Base-by-base conservation (phyloP, 2,113 vertebrate genomes). In the Trochalopteron elliotii region DNA sequence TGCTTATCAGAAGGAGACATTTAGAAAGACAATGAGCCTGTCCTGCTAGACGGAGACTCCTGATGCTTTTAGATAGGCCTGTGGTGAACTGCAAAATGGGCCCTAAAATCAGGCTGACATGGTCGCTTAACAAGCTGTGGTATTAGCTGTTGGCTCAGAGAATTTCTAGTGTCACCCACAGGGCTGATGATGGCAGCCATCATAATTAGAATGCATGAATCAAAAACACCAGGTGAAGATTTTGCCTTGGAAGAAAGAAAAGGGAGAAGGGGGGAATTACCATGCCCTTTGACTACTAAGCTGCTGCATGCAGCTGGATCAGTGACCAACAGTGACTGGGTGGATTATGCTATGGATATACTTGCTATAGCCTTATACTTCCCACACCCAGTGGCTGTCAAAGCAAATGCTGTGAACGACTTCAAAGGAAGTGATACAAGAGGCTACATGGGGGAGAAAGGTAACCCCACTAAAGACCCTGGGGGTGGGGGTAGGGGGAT, bases 31-130 rank as follows among this genome's bases (percentile, higher is more conserved):
- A 98, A 98, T 98, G 96, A 96, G 94, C 92, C 97, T 98, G 98
- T 98, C 98, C 97, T 87, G 93, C 96, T 96, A 97, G 96, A 97
- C 81, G 49, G 91, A 97, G 97, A 83, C 96, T 98, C 97, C 98
- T 97, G 98, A 98, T 98, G 98, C 95, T 98, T 98, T 98, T 37
- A 97, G 97, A 98, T 98, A 97, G 97, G 97, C 98, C 97, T 97
- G 97, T 22, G 94, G 98, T 97, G 98, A 97, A 97, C 96, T 97
- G 97, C 97, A 98, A 97, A 98, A 98, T 97, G 95, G 97, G 98
- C 96, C 97, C 97, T 95, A 98, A 98, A 98, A 98, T 98, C 98
- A 98, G 97, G 91, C 97, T 98, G 98, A 98, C 98, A 98, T 98
- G 98, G 98, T 98, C 47, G 75, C 98, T 98, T 98, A 98, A 98